These are phyloP conservation scores for Andrena trimmerana DNA, from an alignment of 2,888 invertebrate genomes.

Conservation along the genomic window DNA sequence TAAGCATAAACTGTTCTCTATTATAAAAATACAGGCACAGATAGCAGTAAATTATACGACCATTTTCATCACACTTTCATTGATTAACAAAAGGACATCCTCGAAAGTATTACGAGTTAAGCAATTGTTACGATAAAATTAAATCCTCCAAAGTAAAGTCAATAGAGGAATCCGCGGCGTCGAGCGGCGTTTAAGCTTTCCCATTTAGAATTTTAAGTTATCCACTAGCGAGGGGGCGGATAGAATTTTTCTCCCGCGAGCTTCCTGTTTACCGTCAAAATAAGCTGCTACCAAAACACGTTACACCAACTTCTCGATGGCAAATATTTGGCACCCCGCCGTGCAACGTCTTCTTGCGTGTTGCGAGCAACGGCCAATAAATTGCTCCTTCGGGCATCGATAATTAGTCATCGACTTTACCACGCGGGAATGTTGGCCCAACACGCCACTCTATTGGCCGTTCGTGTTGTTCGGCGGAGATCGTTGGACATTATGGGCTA, in stretches of 20 bases:
- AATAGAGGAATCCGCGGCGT: conserved; percentile 17
- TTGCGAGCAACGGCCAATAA: not conserved
- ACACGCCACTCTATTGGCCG: not conserved
- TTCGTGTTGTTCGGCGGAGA: not conserved
- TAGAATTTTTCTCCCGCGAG: conserved; percentile 10
- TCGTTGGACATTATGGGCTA: not conserved
- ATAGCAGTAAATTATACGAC: no score
- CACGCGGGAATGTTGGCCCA: not conserved
- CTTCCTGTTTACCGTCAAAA: conserved; percentile 14
- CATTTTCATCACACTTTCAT: no score
- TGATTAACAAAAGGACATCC: no score
- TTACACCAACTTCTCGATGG: not conserved
- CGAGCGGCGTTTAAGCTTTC: conserved; percentile 8
- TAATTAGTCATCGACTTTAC: conserved; percentile 18
- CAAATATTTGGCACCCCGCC: conserved; percentile 31
- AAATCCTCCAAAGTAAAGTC: conserved; percentile 1
- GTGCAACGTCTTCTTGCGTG: not conserved
- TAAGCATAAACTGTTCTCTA: not conserved
- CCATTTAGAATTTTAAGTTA: conserved; percentile 29
- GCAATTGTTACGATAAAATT: not conserved
- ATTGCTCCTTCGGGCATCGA: not conserved
- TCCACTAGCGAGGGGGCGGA: not conserved
- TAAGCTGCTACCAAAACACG: conserved; percentile 8
- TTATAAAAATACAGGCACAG: no score
- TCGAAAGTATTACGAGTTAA: no score